A percentile compares a stretch with the other conserved stretches of the same genome.
Conservation (phyloP, 2,888 invertebrate species). For the Hecatera dysodea region DNA sequence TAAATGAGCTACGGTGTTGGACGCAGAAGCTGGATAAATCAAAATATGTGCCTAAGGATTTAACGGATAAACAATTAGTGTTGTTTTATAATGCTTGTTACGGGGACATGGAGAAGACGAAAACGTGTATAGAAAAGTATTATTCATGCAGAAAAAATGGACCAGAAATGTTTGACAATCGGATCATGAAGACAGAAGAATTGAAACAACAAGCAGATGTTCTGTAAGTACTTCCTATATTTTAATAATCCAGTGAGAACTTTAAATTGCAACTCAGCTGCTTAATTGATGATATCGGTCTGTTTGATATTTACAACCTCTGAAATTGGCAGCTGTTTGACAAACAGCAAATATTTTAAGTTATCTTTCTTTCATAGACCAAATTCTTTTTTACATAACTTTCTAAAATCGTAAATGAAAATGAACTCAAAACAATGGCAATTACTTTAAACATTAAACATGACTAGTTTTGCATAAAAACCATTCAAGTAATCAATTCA, state of each 20-base stretch:
- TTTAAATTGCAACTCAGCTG: neutral
- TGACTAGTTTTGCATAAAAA: neutral
- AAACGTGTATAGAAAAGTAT: conserved; percentile 92
- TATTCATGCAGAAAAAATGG: conserved; percentile 90
- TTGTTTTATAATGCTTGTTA: conserved; percentile 93
- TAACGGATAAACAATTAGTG: conserved; percentile 91
- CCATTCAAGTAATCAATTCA: neutral
- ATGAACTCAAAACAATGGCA: neutral
- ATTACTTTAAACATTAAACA: neutral
- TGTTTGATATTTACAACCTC: neutral
- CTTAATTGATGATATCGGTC: conserved; percentile 2
- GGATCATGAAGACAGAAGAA: conserved; percentile 89
- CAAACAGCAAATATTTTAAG: neutral
- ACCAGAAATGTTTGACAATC: conserved; percentile 92
- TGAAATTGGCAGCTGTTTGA: conserved; percentile 17
- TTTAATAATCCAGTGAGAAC: conserved; percentile 21
- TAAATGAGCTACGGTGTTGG: conserved; percentile 86
- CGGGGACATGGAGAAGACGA: conserved; percentile 90
- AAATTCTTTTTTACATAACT: neutral
- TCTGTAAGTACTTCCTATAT: conserved; percentile 85
- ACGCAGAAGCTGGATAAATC: conserved; percentile 86
- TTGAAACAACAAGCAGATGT: conserved; percentile 85
- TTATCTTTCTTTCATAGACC: neutral
- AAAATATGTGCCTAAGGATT: conserved; percentile 88
- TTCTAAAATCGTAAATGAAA: conserved; percentile 8